Evolutionary conservation across 1,140 invertebrate genomes (phyloP).

Genomic region (Anagrus nilaparvatae): DNA sequence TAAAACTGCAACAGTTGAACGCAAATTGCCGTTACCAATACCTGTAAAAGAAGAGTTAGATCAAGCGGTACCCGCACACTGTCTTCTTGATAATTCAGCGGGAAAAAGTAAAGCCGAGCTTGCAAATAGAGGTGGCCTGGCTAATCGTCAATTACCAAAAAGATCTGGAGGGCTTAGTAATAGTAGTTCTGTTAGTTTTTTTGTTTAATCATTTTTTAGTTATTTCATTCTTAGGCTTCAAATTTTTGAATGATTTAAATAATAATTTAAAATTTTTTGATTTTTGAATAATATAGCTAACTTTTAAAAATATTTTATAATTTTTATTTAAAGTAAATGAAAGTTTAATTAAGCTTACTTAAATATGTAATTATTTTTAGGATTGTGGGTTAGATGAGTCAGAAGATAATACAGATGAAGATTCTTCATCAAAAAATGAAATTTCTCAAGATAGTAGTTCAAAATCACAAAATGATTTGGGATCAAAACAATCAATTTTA

Average conservation of each 20-base stretch:
- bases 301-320: no score
- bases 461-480: conserved; percentile 32
- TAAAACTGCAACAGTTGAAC: conserved; percentile 65
- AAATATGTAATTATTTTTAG: no score
- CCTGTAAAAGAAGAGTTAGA: conserved; percentile 71
- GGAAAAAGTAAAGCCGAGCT: conserved; percentile 83
- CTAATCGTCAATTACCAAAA: conserved; percentile 41
- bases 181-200: conserved; percentile 52
- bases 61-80: conserved; percentile 71
- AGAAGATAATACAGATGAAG: conserved; percentile 58
- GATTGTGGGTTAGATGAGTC: conserved; percentile 62
- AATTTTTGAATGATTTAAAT: conserved; percentile 6
- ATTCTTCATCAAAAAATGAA: conserved; percentile 41
- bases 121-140: conserved; percentile 57
- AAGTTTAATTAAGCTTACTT: no score
- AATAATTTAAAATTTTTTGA: not conserved
- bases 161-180: conserved; percentile 49
- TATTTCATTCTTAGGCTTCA: not conserved
- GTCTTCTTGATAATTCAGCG: conserved; percentile 76
- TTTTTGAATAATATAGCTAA: no score
- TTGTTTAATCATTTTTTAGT: conserved; percentile 1
- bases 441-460: conserved; percentile 30
- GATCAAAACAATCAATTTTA: conserved; percentile 36
- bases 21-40: conserved; percentile 48
- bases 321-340: no score